phyloP scores from a whole-genome alignment of 2,113 vertebrate species.

The Agapornis roseicollis region DNA sequence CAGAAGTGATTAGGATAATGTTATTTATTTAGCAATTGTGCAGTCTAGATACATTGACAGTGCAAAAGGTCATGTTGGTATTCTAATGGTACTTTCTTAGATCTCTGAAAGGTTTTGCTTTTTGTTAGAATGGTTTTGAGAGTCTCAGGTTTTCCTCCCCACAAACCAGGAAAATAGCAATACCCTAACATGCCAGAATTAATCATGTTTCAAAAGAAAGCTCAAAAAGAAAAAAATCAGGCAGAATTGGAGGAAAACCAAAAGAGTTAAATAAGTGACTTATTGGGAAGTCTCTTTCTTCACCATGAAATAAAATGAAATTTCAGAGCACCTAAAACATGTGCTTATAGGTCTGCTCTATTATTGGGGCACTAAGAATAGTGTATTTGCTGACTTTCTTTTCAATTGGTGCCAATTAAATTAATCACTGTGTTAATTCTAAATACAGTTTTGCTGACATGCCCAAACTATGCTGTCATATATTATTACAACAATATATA shows the following conservation, averaged over 20 bases:
- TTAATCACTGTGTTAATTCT: constrained; percentile 53
- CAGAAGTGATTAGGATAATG: neutral
- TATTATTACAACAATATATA: constrained; percentile 9
- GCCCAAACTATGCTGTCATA: neutral
- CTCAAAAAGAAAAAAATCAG: neutral
- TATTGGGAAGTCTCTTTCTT: neutral
- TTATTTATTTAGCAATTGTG: neutral
- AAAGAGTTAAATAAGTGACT: neutral
- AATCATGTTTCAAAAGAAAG: neutral
- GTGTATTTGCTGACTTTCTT: neutral
- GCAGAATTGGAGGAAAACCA: neutral
- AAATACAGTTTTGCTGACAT: constrained; percentile 43
- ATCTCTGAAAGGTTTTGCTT: neutral
- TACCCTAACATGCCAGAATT: neutral
- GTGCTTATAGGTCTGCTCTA: neutral
- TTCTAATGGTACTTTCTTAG: neutral
- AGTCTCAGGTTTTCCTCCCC: neutral
- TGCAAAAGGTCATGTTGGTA: neutral
- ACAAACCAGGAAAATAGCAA: neutral
- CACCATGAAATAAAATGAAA: neutral
- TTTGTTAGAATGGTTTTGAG: neutral
- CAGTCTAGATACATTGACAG: rapidly evolving
- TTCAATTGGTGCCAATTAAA: constrained; percentile 19
- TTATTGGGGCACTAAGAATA: neutral
- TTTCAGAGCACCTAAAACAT: neutral